phyloP scores from a whole-genome alignment of 2,113 vertebrate species.

The Tychaedon coryphoeus region DNA sequence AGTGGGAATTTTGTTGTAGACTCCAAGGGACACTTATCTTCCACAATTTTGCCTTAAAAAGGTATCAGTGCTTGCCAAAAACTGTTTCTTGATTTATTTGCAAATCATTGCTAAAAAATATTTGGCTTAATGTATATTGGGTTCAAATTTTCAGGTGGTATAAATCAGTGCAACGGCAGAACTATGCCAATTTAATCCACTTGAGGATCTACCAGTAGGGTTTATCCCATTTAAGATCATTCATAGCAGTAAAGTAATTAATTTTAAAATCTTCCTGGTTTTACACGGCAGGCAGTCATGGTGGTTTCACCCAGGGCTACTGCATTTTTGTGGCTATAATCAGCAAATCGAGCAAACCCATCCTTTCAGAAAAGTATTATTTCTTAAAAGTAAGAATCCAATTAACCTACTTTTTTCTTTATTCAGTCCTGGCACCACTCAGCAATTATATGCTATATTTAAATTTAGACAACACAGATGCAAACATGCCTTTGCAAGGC shows the following conservation, averaged over 20 bases:
- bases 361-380: neutral
- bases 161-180: neutral
- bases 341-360: neutral
- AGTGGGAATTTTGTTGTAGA: neutral
- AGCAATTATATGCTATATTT: neutral
- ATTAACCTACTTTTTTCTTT: neutral
- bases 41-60: neutral
- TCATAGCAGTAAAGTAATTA: neutral
- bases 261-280: neutral
- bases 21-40: neutral
- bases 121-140: neutral
- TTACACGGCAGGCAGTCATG: neutral
- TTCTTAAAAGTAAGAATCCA: neutral
- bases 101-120: conserved; percentile 12
- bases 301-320: neutral
- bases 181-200: neutral
- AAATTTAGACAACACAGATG: neutral
- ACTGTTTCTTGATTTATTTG: neutral
- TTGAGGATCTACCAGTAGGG: neutral
- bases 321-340: neutral
- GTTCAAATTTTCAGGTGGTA: neutral
- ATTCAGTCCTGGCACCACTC: neutral
- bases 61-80: neutral
- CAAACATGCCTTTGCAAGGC: neutral
- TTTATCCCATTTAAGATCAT: neutral